Evolutionary conservation across 2,797 vertebrate species (phyloP).

Genomic region (Poecilia velifera): DNA sequence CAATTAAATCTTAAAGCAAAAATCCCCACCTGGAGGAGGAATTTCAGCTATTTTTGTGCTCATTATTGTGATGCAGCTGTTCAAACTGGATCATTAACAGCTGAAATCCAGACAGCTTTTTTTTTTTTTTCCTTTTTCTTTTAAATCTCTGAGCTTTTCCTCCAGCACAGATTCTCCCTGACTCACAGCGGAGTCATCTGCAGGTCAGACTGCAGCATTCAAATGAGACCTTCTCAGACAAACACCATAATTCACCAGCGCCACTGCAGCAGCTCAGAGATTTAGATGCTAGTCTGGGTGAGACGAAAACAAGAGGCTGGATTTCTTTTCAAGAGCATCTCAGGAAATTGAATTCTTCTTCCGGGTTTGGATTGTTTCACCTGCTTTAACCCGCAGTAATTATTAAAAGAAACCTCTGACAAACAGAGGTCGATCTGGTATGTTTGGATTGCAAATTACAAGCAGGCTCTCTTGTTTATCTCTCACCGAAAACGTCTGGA

Average conservation of each 20-base stretch:
- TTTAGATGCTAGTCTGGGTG: neutral
- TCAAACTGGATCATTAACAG: slow-evolving; percentile 16
- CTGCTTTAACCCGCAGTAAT: slow-evolving; percentile 38
- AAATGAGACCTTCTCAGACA: neutral
- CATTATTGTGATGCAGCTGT: slow-evolving; percentile 29
- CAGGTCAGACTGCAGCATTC: slow-evolving; percentile 19
- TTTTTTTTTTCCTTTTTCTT: neutral
- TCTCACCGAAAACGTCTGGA: slow-evolving; percentile 1
- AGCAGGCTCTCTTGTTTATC: slow-evolving; percentile 14
- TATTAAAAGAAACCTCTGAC: slow-evolving; percentile 7
- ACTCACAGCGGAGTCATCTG: slow-evolving; percentile 9
- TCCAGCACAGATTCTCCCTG: slow-evolving; percentile 3
- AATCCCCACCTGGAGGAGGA: slow-evolving; percentile 47
- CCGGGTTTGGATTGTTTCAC: slow-evolving; percentile 29
- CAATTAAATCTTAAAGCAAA: slow-evolving; percentile 53
- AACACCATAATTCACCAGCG: neutral
- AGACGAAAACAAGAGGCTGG: slow-evolving; percentile 1
- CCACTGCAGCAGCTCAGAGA: neutral
- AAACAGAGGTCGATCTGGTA: slow-evolving; percentile 20
- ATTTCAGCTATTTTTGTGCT: slow-evolving; percentile 35
- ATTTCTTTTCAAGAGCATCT: slow-evolving; percentile 5
- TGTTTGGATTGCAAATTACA: slow-evolving; percentile 40
- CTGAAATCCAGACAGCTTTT: slow-evolving; percentile 21
- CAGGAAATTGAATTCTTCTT: slow-evolving; percentile 21
- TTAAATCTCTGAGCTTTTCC: slow-evolving; percentile 14